Conservation (phyloP, 2,113 vertebrate species). For the Riparia riparia region DNA sequence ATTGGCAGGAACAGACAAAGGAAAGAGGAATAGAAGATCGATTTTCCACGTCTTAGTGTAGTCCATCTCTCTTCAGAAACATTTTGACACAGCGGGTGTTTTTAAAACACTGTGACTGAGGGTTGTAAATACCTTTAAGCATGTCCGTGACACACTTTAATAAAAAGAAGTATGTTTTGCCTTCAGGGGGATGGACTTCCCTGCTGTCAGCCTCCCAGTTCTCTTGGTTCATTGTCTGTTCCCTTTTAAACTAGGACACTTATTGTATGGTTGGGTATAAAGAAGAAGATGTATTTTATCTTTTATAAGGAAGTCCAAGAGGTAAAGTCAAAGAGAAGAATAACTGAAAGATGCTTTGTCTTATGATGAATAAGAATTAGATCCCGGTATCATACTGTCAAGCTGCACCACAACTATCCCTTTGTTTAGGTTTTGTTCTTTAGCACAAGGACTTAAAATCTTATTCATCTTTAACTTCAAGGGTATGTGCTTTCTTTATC, state of each 20-base stretch:
- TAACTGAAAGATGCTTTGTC: slow-evolving; percentile 49
- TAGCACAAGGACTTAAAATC: slow-evolving; percentile 31
- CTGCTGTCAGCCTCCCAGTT: slow-evolving; percentile 26
- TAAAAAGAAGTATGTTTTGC: slow-evolving; percentile 51
- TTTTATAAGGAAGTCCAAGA: slow-evolving; percentile 60
- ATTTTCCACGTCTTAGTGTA: not conserved
- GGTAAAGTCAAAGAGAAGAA: slow-evolving; percentile 48
- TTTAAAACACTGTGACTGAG: slow-evolving; percentile 59
- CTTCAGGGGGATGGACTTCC: slow-evolving; percentile 60
- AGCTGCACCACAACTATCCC: not conserved
- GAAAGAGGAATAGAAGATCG: not conserved
- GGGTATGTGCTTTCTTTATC: slow-evolving; percentile 47
- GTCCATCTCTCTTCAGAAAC: slow-evolving; percentile 16
- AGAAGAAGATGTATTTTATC: slow-evolving; percentile 41
- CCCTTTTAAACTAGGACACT: slow-evolving; percentile 60
- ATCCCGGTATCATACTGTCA: slow-evolving; percentile 10
- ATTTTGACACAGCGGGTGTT: slow-evolving; percentile 42
- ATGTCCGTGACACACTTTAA: slow-evolving; percentile 58
- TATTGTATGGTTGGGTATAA: slow-evolving; percentile 40
- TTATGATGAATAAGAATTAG: slow-evolving; percentile 61
- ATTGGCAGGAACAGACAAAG: slow-evolving; percentile 24
- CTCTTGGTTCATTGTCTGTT: slow-evolving; percentile 53
- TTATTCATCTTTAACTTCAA: slow-evolving; percentile 61
- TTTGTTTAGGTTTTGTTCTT: slow-evolving; percentile 56
- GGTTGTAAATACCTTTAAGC: slow-evolving; percentile 57